Conservation (phyloP, 2,797 vertebrate species). For the Alosa sapidissima region DNA sequence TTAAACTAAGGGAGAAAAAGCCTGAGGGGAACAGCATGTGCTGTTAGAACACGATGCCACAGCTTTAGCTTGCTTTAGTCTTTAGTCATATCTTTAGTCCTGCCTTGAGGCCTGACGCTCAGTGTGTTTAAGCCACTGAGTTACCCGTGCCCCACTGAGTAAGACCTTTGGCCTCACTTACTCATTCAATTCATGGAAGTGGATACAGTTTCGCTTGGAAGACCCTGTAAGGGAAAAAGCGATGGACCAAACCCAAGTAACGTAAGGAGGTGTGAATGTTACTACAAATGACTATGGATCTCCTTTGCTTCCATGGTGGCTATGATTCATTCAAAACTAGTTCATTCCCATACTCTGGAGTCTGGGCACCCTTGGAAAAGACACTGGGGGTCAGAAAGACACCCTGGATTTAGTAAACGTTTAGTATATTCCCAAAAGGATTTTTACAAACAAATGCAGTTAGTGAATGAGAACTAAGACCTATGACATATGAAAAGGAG, state of each 20-base stretch:
- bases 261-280: neutral
- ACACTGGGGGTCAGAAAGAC: neutral
- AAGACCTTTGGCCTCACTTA: neutral
- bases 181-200: slow-evolving; percentile 8
- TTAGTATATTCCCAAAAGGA: neutral
- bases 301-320: neutral
- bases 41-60: neutral
- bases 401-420: neutral
- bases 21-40: neutral
- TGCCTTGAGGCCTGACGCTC: neutral
- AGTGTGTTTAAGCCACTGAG: neutral
- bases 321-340: neutral
- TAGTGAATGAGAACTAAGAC: slow-evolving; percentile 4
- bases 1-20: neutral
- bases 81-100: neutral
- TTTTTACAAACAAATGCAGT: neutral
- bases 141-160: neutral
- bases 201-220: neutral
- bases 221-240: neutral
- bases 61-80: neutral
- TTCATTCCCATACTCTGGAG: neutral
- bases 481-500: neutral
- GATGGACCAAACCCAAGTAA: neutral
- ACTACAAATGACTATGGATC: neutral
- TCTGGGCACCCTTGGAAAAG: neutral